A percentile compares a stretch with the other conserved stretches of the same genome.
These are phyloP conservation scores for Myzus persicae DNA, from an alignment of 1,140 invertebrate genomes.

Conservation along the genomic window DNA sequence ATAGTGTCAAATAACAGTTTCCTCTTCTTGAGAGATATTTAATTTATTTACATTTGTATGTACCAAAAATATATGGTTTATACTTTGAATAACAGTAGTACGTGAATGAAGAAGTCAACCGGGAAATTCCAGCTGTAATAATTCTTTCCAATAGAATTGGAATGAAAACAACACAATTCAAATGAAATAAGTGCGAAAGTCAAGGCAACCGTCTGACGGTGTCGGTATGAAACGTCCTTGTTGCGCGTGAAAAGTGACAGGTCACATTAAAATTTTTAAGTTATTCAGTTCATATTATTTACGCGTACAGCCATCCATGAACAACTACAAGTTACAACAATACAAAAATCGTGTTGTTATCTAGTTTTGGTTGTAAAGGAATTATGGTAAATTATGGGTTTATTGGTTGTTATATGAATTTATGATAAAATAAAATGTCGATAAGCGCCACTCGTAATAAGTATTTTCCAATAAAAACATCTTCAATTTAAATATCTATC, in stretches of 20 bases:
- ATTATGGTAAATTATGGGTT: not conserved
- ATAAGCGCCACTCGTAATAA: not conserved
- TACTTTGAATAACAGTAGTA: too few species aligned
- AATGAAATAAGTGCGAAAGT: not conserved
- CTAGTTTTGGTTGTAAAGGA: not conserved
- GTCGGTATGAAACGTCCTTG: conserved; percentile 13
- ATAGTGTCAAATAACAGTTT: too few species aligned
- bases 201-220: not conserved
- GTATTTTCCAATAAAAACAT: not conserved
- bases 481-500: not conserved
- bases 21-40: too few species aligned
- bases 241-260: conserved; percentile 4
- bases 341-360: not conserved
- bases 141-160: not conserved
- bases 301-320: not conserved
- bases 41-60: too few species aligned
- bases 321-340: not conserved
- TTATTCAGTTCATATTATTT: not conserved
- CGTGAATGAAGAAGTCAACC: too few species aligned
- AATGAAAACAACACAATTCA: not conserved
- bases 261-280: not conserved
- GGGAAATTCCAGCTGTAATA: not conserved
- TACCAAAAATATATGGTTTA: too few species aligned
- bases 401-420: not conserved
- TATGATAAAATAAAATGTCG: not conserved